Percentiles rank a stretch among this genome's conserved stretches.
These are phyloP conservation scores for Oxyura jamaicensis DNA, from an alignment of 2,113 vertebrate genomes.

Conservation along the genomic window DNA sequence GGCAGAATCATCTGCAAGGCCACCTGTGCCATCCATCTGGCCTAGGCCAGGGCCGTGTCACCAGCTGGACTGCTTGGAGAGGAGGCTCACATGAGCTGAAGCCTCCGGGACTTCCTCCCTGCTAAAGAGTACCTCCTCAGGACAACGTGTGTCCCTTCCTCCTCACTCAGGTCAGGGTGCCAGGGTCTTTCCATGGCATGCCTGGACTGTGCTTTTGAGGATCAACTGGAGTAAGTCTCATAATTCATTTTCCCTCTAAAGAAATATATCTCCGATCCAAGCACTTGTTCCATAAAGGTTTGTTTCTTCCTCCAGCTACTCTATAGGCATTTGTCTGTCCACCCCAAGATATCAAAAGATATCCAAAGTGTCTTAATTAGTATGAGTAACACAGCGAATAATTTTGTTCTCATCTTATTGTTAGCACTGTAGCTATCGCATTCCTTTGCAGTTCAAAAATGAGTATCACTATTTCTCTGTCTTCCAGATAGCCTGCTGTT, in stretches of 20 bases:
- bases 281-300: not conserved
- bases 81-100: not conserved
- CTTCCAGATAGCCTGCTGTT: not conserved
- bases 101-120: not conserved
- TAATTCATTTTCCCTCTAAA: not conserved
- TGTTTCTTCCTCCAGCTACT: not conserved
- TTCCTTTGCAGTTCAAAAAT: not conserved
- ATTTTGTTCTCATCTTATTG: not conserved
- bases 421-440: not conserved
- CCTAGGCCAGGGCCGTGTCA: not conserved
- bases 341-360: not conserved
- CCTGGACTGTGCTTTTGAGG: not conserved
- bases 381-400: not conserved
- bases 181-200: not conserved
- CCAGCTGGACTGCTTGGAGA: not conserved
- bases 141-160: not conserved
- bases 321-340: rapidly evolving
- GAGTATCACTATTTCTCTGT: not conserved
- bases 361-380: not conserved
- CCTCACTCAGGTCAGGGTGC: not conserved
- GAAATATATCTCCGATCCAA: not conserved
- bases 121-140: not conserved
- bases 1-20: not conserved
- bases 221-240: not conserved
- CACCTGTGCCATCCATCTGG: not conserved